Evolutionary conservation across 2,797 vertebrate species (phyloP).

Genomic region (Micropoecilia bifurca): DNA sequence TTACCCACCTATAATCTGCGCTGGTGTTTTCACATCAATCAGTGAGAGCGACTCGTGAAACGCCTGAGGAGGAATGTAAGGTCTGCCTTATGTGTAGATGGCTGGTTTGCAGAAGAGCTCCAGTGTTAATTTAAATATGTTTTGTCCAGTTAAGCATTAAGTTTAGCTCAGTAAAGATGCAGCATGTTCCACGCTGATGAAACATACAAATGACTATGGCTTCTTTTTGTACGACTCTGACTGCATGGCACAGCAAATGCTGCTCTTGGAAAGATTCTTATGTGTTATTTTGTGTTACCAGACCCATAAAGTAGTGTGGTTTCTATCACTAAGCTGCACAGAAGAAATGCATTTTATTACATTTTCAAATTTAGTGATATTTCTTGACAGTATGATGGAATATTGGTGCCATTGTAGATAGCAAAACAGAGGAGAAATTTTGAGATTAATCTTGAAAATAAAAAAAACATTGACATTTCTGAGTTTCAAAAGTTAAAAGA

Average conservation of each 20-base stretch:
- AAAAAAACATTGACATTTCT: no score
- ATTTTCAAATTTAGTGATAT: not conserved
- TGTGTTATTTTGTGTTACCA: not conserved
- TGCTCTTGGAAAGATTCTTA: not conserved
- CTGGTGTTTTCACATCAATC: slow-evolving; percentile 2
- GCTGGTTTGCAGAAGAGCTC: not conserved
- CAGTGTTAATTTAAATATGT: not conserved
- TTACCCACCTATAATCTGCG: not conserved
- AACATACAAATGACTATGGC: not conserved
- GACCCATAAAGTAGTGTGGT: not conserved
- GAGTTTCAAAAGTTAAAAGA: no score
- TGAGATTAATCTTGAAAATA: no score
- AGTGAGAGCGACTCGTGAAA: not conserved
- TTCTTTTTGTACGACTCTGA: not conserved
- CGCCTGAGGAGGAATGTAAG: not conserved
- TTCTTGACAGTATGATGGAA: not conserved
- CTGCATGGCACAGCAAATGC: not conserved
- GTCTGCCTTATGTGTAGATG: not conserved
- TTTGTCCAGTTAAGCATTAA: not conserved
- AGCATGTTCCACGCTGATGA: not conserved
- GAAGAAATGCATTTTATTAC: not conserved
- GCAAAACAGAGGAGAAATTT: no score
- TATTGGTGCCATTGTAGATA: no score
- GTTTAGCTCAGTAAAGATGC: not conserved
- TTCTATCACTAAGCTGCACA: not conserved